Percentiles rank a stretch among this genome's conserved stretches.
These are phyloP conservation scores for Carassius gibelio DNA, from an alignment of 2,113 vertebrate species.

Conservation along the genomic window DNA sequence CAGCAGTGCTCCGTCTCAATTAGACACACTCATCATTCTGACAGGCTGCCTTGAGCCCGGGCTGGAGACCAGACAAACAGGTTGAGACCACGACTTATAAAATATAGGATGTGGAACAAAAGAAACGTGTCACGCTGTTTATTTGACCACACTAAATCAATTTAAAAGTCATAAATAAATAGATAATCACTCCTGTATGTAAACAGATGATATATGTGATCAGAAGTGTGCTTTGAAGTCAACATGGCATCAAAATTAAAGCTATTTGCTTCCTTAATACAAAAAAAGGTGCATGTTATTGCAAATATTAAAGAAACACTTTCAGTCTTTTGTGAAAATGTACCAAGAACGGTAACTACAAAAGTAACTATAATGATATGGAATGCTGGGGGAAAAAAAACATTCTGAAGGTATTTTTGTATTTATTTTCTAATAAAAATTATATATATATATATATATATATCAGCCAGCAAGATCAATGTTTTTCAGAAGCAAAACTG, in stretches of 20 bases:
- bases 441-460: too few species aligned
- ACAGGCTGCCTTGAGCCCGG: constrained; percentile 69
- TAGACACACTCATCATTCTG: constrained; percentile 71
- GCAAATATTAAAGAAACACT: not conserved
- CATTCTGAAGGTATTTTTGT: not conserved
- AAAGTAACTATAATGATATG: not conserved
- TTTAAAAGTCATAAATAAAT: not conserved
- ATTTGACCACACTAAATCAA: not conserved
- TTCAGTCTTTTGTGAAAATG: too few species aligned
- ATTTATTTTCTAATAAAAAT: too few species aligned
- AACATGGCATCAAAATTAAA: not conserved
- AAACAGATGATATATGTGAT: not conserved
- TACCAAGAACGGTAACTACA: not conserved
- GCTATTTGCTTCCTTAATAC: not conserved
- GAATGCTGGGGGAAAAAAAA: too few species aligned
- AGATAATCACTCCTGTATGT: not conserved
- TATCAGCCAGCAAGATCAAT: constrained; percentile 12
- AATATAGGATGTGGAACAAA: not conserved
- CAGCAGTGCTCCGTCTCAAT: constrained; percentile 66
- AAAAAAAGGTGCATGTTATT: not conserved
- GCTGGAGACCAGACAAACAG: constrained; percentile 28
- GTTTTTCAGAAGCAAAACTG: not conserved
- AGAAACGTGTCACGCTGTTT: constrained; percentile 5
- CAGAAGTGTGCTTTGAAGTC: not conserved
- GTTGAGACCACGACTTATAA: constrained; percentile 3